These are phyloP conservation scores for Keiferia lycopersicella DNA, from an alignment of 2,888 invertebrate species.

Conservation along the genomic window DNA sequence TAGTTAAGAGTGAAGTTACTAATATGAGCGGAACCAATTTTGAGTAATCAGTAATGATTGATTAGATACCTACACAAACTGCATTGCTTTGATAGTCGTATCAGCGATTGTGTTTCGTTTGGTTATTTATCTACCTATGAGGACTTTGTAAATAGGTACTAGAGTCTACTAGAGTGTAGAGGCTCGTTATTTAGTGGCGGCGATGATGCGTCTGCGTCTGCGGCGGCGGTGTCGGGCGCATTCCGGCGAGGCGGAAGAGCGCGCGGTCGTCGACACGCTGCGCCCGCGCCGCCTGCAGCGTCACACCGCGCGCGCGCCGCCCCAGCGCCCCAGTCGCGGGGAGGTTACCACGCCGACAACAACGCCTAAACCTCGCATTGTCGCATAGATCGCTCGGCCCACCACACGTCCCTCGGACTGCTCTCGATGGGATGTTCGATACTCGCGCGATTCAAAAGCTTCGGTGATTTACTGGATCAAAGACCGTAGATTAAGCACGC, in stretches of 20 bases:
- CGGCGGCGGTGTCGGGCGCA: slow-evolving; percentile 36
- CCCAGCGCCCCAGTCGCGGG: background rate
- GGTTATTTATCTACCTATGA: background rate
- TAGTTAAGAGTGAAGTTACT: too few relatives aligned
- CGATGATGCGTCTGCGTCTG: slow-evolving; percentile 27
- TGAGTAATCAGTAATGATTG: too few relatives aligned
- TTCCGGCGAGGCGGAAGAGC: slow-evolving; percentile 43
- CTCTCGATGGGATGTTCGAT: background rate
- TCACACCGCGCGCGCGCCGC: slow-evolving; percentile 21
- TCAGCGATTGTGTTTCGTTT: background rate
- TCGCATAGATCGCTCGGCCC: slow-evolving; percentile 5
- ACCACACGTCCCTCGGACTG: background rate
- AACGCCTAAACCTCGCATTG: background rate
- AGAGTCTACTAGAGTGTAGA: background rate
- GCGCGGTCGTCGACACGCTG: slow-evolving; percentile 38
- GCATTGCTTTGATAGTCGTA: too few relatives aligned
- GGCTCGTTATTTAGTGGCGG: background rate
- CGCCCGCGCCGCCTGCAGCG: slow-evolving; percentile 49
- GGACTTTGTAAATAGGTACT: background rate
- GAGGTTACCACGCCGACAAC: background rate
- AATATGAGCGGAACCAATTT: too few relatives aligned
- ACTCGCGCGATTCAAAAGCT: background rate
- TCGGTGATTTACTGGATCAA: background rate
- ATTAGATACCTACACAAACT: too few relatives aligned
- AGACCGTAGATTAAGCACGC: background rate